These are phyloP conservation scores for Marcusenius ussheri DNA, from an alignment of 2,113 vertebrate species.

Conservation along the genomic window DNA sequence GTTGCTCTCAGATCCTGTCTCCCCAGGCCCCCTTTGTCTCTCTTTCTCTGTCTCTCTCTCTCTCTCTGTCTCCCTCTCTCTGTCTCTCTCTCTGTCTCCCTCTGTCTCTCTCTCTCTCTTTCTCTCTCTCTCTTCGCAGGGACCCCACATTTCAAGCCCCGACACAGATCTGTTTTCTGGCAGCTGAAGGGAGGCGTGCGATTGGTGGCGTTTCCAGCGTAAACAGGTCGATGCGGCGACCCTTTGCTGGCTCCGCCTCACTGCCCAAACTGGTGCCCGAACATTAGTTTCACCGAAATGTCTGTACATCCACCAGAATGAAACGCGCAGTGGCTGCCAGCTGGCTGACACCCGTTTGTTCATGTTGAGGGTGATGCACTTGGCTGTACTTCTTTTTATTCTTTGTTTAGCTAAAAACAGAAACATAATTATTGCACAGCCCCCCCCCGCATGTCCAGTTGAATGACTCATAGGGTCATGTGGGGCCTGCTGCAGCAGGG, in stretches of 20 bases:
- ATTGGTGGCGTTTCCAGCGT: background rate
- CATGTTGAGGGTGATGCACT: background rate
- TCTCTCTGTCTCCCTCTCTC: background rate
- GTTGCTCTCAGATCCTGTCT: background rate
- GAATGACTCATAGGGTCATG: background rate
- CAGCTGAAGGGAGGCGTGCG: background rate
- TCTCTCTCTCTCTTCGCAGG: background rate
- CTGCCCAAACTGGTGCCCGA: background rate
- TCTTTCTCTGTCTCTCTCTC: background rate
- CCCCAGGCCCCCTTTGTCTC: background rate
- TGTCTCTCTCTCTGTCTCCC: background rate
- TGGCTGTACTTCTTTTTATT: background rate
- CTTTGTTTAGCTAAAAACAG: constrained; percentile 18
- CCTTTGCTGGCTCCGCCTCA: background rate
- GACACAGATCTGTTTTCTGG: background rate
- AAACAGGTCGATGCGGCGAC: background rate
- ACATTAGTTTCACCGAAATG: background rate
- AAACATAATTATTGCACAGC: constrained; percentile 10
- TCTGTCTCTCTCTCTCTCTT: too few relatives aligned
- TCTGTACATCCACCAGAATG: background rate
- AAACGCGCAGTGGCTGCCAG: background rate
- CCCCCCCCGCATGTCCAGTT: background rate
- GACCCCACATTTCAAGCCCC: background rate
- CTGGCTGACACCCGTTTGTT: background rate
- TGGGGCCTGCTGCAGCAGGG: background rate